Conservation (phyloP, 2,113 vertebrate species). For the Okapia johnstoni region DNA sequence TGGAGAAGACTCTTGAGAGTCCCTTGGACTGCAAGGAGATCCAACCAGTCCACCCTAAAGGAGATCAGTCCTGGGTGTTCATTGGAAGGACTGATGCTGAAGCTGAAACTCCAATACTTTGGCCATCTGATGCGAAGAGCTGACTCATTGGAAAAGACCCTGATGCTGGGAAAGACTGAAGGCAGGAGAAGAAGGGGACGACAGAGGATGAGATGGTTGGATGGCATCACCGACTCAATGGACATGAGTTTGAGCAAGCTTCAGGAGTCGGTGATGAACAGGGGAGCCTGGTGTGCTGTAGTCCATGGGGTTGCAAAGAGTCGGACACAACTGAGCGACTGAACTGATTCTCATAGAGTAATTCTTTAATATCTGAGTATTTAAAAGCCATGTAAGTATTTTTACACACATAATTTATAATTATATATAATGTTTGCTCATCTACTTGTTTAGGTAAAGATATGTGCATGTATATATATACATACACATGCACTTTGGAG, state of each 20-base stretch:
- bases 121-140: not conserved
- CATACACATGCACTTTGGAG: not conserved
- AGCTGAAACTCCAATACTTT: not conserved
- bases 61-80: not conserved
- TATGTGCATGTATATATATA: not conserved
- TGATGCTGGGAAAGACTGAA: not conserved
- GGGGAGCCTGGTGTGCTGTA: not conserved
- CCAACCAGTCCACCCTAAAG: not conserved
- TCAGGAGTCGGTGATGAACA: not conserved
- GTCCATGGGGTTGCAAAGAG: not conserved
- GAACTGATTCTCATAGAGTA: not conserved
- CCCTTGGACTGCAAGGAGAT: not conserved
- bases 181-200: not conserved
- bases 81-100: not conserved
- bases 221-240: not conserved
- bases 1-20: not conserved
- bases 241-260: not conserved
- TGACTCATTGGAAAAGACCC: not conserved
- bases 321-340: fast-evolving
- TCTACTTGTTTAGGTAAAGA: not conserved
- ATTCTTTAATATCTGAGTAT: not conserved
- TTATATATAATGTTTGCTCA: not conserved
- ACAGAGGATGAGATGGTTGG: not conserved
- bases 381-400: not conserved
- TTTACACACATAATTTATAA: not conserved